These are phyloP conservation scores for Ophthalmolycus amberensis DNA, from an alignment of 2,113 vertebrate species.

Conservation along the genomic window DNA sequence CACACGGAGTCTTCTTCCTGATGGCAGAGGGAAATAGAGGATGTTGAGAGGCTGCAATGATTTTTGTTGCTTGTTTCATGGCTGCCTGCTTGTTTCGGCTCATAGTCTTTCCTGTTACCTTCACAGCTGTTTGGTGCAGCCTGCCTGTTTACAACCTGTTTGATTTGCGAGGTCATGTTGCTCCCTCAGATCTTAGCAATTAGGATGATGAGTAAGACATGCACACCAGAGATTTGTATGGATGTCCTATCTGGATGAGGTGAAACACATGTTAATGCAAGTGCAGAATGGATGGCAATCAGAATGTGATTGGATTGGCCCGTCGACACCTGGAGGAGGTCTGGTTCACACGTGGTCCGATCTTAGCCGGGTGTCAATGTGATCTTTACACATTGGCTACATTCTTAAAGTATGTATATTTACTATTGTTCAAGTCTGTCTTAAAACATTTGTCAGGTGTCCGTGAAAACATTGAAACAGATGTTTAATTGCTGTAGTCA, in stretches of 20 bases:
- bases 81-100: not conserved
- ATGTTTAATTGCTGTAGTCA: not conserved
- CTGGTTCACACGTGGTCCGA: not conserved
- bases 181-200: not conserved
- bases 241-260: not conserved
- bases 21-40: not conserved
- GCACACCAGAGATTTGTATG: not conserved
- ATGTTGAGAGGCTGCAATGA: not conserved
- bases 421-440: not conserved
- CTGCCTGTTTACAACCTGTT: not conserved
- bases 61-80: conserved; percentile 5
- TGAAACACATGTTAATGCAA: not conserved
- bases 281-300: not conserved
- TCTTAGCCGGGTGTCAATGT: not conserved
- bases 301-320: not conserved
- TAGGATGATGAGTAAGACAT: not conserved
- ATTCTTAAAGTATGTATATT: not conserved
- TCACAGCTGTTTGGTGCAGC: not conserved
- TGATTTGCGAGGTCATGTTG: not conserved
- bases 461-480: not conserved
- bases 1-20: conserved; percentile 1
- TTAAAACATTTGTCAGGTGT: not conserved
- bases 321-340: not conserved
- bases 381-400: not conserved
- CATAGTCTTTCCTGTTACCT: not conserved